Evolutionary conservation across 1,140 invertebrate species (phyloP).

Genomic region (Portunus trituberculatus): DNA sequence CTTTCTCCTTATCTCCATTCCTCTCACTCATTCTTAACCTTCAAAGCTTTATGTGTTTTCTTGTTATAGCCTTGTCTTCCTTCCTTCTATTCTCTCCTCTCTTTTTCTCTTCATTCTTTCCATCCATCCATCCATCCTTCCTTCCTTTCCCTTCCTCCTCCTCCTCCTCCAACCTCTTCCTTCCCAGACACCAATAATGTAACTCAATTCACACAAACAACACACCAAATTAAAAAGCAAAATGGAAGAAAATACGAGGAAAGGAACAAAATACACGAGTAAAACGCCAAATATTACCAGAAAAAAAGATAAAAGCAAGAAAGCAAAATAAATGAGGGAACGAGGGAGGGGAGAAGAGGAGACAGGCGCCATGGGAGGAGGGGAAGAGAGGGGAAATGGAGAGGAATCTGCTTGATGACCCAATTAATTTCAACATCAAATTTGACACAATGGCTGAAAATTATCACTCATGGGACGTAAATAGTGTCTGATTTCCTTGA

Average conservation of each 20-base stretch:
- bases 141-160: too few species aligned
- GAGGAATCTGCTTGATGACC: neutral
- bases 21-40: neutral
- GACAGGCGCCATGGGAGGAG: slow-evolving; percentile 34
- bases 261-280: too few species aligned
- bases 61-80: too few species aligned
- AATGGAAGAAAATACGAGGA: neutral
- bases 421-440: too few species aligned
- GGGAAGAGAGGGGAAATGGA: neutral
- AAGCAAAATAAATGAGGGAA: neutral
- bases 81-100: neutral
- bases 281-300: too few species aligned
- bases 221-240: neutral
- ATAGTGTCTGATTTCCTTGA: neutral
- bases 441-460: too few species aligned
- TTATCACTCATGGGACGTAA: neutral
- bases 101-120: neutral
- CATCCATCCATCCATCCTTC: too few species aligned
- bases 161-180: too few species aligned
- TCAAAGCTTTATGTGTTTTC: neutral
- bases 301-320: neutral
- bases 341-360: slow-evolving; percentile 20
- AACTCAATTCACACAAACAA: neutral
- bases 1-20: neutral
- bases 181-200: too few species aligned